Evolutionary conservation across 2,888 invertebrate species (phyloP).

Genomic region (Metalampra italica): DNA sequence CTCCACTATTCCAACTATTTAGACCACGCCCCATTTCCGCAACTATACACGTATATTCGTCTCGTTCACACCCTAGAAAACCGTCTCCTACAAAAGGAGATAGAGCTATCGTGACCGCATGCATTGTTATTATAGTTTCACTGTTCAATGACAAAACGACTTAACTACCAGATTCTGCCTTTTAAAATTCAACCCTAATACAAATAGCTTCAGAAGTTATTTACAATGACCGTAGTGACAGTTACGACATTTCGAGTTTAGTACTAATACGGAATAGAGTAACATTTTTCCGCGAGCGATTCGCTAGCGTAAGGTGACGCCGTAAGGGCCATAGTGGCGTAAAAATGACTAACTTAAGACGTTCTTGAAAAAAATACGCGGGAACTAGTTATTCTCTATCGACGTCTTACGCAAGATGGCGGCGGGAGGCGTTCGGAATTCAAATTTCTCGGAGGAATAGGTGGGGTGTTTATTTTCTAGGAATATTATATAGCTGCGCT

Average conservation of each 20-base stretch:
- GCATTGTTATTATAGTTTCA: slow-evolving; percentile 72
- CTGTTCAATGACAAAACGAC: slow-evolving; percentile 19
- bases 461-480: slow-evolving; percentile 55
- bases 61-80: slow-evolving; percentile 34
- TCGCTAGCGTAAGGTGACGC: slow-evolving; percentile 66
- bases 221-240: slow-evolving; percentile 2
- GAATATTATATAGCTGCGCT: slow-evolving; percentile 19
- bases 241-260: slow-evolving; percentile 23
- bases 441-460: slow-evolving; percentile 73
- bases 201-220: fast-evolving
- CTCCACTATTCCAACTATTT: slow-evolving; percentile 68
- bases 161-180: slow-evolving; percentile 14
- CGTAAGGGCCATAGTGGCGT: slow-evolving; percentile 74
- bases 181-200: fast-evolving
- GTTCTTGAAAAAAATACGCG: slow-evolving; percentile 70
- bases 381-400: slow-evolving; percentile 72
- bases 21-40: slow-evolving; percentile 49
- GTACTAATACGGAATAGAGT: slow-evolving; percentile 47
- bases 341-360: slow-evolving; percentile 75
- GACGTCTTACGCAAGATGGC: slow-evolving; percentile 77
- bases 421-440: slow-evolving; percentile 71
- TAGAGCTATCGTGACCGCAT: slow-evolving; percentile 44
- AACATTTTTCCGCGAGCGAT: slow-evolving; percentile 75
- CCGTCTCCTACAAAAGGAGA: slow-evolving; percentile 41
- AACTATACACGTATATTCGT: slow-evolving; percentile 30